These are phyloP conservation scores for Drosophila orena DNA, from an alignment of 1,140 invertebrate species.

Conservation along the genomic window DNA sequence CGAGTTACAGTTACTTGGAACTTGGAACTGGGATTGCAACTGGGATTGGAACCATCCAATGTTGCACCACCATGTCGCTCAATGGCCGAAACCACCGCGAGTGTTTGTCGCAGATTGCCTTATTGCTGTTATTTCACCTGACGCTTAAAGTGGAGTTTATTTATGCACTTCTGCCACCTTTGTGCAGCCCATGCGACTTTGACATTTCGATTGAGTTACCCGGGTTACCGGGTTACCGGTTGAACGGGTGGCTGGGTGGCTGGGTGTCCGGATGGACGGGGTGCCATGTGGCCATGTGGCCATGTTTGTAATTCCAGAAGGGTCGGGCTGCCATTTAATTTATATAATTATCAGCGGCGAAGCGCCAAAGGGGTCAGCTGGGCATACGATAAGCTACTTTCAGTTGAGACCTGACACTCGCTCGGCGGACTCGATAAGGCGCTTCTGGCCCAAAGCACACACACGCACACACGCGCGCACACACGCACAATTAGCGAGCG, in stretches of 20 bases:
- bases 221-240: too few species aligned
- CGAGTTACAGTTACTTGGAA: constrained; percentile 72
- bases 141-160: constrained; percentile 49
- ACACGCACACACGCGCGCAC: constrained; percentile 26
- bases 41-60: background rate
- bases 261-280: too few species aligned
- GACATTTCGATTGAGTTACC: constrained; percentile 80
- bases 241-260: too few species aligned
- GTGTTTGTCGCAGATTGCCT: constrained; percentile 51
- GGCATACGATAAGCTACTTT: constrained; percentile 67
- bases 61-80: constrained; percentile 29
- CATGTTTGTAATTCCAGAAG: constrained; percentile 20
- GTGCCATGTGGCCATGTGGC: background rate
- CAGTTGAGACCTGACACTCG: constrained; percentile 67
- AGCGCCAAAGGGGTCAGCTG: constrained; percentile 71
- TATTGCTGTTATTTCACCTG: constrained; percentile 58
- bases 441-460: constrained; percentile 41
- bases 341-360: constrained; percentile 71
- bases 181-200: constrained; percentile 58
- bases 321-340: constrained; percentile 46
- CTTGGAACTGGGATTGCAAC: constrained; percentile 20
- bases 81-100: constrained; percentile 17
- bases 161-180: constrained; percentile 66
- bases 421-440: constrained; percentile 55
- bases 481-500: constrained; percentile 46